Evolutionary conservation across 92 coral and sea anemone species (phyloP), one percentile per base, ranked within the genome.

Genomic region (Epizoanthus rinbou): DNA sequence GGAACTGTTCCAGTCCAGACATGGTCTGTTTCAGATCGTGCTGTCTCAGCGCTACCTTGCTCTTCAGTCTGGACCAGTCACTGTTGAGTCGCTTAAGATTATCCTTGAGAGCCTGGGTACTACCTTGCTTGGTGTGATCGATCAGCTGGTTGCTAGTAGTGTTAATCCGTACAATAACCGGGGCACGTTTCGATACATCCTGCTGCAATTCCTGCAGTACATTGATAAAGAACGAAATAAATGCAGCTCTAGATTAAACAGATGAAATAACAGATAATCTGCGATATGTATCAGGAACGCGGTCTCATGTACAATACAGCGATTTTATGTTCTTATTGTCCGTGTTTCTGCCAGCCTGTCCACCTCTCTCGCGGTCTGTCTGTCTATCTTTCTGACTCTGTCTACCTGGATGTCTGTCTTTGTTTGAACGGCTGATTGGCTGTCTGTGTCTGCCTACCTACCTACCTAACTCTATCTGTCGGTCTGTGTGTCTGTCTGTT

Each of bases 41-140:
- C 22, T 95, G 98, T 76, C 95, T 92, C 85, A 91, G 94, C 68
- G 98, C 90, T 67, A 91, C 93, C 89, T 94, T 87, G 70, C 91
- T 94, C 85, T 96, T 96, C 58, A 96, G 95, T 76, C 97, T 90
- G 58, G 97, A 89, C 99, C 99, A 96, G 85, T 96, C 99, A 23
- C 92, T 90, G 84, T 96, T 96, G 64, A 96, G 88, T 76, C 89
- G 92, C 90, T 94, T 96, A 41, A 96, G 86, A 86, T 67, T 90
- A 54, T 93, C 98, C 71, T 89, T 91, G 19, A 96, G 88, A 8
- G 86, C 86, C 52, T 90, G 86, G 59, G 99, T 89, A 57, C 91
- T 91, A 65, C 98, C 99, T 82, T 94, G 97, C 57, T 91, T 92
- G 71, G 99, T 94, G 85, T 90, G 90, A 58, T 92, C 94, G 57